phyloP scores from a whole-genome alignment of 2,888 invertebrate genomes.

The Sicus ferrugineus region DNA sequence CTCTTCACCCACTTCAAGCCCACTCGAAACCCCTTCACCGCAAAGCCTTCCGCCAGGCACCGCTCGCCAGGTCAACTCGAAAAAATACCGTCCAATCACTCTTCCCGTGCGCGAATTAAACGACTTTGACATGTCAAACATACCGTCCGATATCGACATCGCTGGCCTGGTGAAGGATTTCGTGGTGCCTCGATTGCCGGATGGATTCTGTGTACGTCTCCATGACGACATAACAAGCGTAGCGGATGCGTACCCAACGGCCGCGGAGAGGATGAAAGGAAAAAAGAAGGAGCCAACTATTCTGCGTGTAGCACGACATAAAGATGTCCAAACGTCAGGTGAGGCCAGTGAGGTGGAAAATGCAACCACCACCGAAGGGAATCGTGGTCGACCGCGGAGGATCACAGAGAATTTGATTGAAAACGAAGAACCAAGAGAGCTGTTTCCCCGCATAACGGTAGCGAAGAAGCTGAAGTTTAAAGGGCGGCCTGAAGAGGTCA shows the following conservation, averaged over 20 bases:
- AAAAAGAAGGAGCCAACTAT: slow-evolving; percentile 33
- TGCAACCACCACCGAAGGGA: too few species aligned
- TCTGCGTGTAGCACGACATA: slow-evolving; percentile 36
- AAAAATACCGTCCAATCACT: slow-evolving; percentile 40
- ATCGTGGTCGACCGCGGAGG: too few species aligned
- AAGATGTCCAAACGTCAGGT: slow-evolving; percentile 38
- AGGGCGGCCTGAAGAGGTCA: background rate
- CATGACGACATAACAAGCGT: slow-evolving; percentile 16
- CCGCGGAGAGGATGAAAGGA: slow-evolving; percentile 20
- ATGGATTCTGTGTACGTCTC: slow-evolving; percentile 58
- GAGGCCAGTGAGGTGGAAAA: slow-evolving; percentile 27
- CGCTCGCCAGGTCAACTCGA: too few species aligned
- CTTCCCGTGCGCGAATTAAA: slow-evolving; percentile 52
- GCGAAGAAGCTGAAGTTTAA: slow-evolving; percentile 57
- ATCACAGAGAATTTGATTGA: slow-evolving; percentile 55
- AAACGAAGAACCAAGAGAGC: slow-evolving; percentile 55
- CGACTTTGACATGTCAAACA: slow-evolving; percentile 61
- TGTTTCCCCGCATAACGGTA: slow-evolving; percentile 55
- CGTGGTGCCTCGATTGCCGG: slow-evolving; percentile 61
- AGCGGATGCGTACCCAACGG: slow-evolving; percentile 6
- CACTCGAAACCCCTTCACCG: too few species aligned
- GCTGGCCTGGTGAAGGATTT: slow-evolving; percentile 59
- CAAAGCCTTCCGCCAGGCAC: slow-evolving; percentile 50
- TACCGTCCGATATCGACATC: slow-evolving; percentile 60
- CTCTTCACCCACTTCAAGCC: too few species aligned